Evolutionary conservation across 2,888 invertebrate genomes (phyloP), one percentile per base, ranked within the genome.

Genomic region (Ornithoptera alexandrae): DNA sequence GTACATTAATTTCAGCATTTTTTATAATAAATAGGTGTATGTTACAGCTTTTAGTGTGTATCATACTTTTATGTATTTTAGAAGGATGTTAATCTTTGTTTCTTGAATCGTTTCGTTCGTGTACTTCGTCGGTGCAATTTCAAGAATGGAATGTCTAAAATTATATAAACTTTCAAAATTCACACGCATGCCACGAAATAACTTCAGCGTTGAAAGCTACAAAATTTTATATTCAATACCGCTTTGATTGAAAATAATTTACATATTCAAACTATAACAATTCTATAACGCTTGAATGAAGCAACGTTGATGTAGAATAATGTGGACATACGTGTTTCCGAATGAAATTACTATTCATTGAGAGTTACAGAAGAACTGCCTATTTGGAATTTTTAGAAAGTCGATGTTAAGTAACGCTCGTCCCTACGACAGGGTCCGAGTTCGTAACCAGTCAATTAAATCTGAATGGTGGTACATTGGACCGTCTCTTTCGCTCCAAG

Each of bases 361-460:
- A 81, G 77, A 81, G 79, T 78, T 74, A 76, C 75, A 73, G 81
- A 86, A 84, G 83, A 85, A 86, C 82, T 84, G 74, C 73, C 74
- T 75, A 88, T 85, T 85, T 81, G 87, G 86, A 89, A 88, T 88
- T 85, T 90, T 90, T 90, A 88, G 87, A 90, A 90, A 89, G 88
- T 89, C 88, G 87, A 88, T 86, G 86, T 87, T 84, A 85, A 85
- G 83, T 86, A 85, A 86, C 82, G 86, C 82, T 84, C 89, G 86
- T 89, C 91, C 89, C 91, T 90, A 88, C 81, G 78, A 83, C 85
- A 87, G 89, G 90, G 91, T 87, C 86, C 85, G 87, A 87, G 86
- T 86, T 87, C 85, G 89, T 90, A 90, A 89, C 89, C 89, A 91
- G 90, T 90, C 90, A 90, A 91, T 92, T 92, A 89, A 88, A 88